Evolutionary conservation across 2,113 vertebrate genomes (phyloP), one percentile per base, ranked within the genome.

Genomic region (Alethe diademata): DNA sequence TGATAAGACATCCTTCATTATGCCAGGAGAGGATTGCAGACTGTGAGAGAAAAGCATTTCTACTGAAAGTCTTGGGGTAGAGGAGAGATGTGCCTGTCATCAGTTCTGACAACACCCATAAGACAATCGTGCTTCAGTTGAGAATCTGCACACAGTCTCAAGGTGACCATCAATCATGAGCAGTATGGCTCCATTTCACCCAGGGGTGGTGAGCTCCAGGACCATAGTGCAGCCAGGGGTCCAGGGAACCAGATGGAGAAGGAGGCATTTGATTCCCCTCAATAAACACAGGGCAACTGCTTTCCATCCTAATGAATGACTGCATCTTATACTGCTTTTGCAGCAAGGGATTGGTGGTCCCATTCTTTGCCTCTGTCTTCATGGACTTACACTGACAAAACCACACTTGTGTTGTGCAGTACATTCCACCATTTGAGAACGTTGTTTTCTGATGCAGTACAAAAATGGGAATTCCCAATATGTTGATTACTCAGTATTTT

Each of bases 101-200:
- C 26, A 5, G 11, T 70, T 43, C 20, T n/a, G 11, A 4, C 9
- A 43, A 71, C 14, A 14, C 2, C 19, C 5, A 0, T 20, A 8
- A 36, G 33, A 23, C 22, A 67, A 26, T 18, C 0, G 0, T 12
- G 36, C 24, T 40, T 26, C 16, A 3, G 10, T 0, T 16, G 11
- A 42, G 60, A 48, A 40, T 10, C 7, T 43, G 28, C 19, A 23
- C 19, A 5, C 6, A 5, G 48, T 9, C 9, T 6, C 12, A 35
- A 29, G 9, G 20, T 38, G 33, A 11, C 22, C 15, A 4, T 31
- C 40, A 24, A 1, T 19, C 10, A 29, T 25, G 9, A 28, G 23
- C 12, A 19, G 2, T 3, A 11, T 2, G 26, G 13, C 8, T 36
- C 4, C 28, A 28, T 25, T 42, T 38, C 16, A 20, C 14, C 33